These are phyloP conservation scores for Chorisops tibialis DNA, from an alignment of 2,888 invertebrate species.

Conservation along the genomic window DNA sequence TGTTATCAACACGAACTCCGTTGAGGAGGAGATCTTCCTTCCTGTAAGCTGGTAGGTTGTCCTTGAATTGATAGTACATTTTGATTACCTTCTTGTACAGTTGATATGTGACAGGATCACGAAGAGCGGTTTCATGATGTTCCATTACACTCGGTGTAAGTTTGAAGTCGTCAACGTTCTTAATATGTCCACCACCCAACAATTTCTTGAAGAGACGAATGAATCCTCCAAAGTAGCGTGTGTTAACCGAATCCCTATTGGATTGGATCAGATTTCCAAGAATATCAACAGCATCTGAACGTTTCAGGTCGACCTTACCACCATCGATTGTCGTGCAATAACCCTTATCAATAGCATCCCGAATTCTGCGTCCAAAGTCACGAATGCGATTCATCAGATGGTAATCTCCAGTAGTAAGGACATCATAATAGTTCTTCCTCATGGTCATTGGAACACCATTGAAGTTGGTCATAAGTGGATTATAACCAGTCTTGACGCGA, in stretches of 20 bases:
- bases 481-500: conserved; percentile 60
- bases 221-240: conserved; percentile 2
- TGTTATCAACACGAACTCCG: conserved; percentile 61
- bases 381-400: conserved; percentile 49
- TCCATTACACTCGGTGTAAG: conserved; percentile 61
- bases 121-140: conserved; percentile 60
- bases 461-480: conserved; percentile 60
- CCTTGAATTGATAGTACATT: conserved; percentile 60
- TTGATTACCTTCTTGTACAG: conserved; percentile 61
- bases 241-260: conserved; percentile 44
- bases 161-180: conserved; percentile 3
- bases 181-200: conserved; percentile 10
- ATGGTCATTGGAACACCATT: conserved; percentile 65
- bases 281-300: conserved; percentile 53
- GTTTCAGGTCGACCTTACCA: conserved; percentile 42
- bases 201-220: background rate
- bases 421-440: conserved; percentile 58
- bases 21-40: conserved; percentile 60
- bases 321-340: conserved; percentile 45
- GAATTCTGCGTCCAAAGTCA: conserved; percentile 50
- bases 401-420: conserved; percentile 52
- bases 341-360: conserved; percentile 55
- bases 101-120: conserved; percentile 69
- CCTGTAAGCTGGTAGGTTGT: conserved; percentile 60
- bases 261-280: conserved; percentile 55